These are phyloP conservation scores for Formica exsecta DNA, from an alignment of 1,140 invertebrate species.

Conservation along the genomic window DNA sequence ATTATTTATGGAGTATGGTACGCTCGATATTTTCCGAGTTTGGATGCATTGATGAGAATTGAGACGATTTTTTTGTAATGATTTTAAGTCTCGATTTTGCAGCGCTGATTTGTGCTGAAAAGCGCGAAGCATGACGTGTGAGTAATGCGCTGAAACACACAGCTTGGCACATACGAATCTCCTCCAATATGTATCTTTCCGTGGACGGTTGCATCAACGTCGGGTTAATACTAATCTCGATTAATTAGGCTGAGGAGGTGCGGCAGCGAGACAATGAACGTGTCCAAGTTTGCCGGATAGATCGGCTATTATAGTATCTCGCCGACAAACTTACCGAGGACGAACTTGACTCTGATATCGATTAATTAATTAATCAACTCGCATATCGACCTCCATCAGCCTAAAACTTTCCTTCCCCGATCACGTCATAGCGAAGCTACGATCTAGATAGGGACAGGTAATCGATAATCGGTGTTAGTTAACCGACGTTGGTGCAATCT, in stretches of 20 bases:
- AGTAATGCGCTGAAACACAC: conserved; percentile 48
- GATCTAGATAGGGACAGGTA: conserved; percentile 39
- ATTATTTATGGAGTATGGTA: not conserved
- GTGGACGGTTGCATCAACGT: conserved; percentile 50
- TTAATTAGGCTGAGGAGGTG: conserved; percentile 44
- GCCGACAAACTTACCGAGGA: conserved; percentile 25
- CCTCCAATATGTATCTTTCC: not conserved
- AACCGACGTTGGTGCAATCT: conserved; percentile 21
- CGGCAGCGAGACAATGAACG: not conserved
- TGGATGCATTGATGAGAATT: not conserved
- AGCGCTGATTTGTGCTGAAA: conserved; percentile 12
- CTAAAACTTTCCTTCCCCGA: conserved; percentile 41
- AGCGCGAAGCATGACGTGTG: conserved; percentile 44
- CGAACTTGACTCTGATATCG: conserved; percentile 15
- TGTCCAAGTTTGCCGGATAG: conserved; percentile 15
- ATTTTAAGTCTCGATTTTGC: conserved; percentile 15
- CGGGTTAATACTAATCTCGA: conserved; percentile 23
- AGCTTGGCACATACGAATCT: conserved; percentile 48
- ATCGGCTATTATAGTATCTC: conserved; percentile 16
- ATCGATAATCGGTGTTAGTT: conserved; percentile 42
- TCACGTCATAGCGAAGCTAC: conserved; percentile 1
- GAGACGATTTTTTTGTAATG: not conserved
- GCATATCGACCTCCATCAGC: conserved; percentile 21
- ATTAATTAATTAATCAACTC: conserved; percentile 56
- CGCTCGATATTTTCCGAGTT: conserved; percentile 31